Percentiles rank a stretch among this genome's conserved stretches.
phyloP scores from a whole-genome alignment of 2,888 invertebrate genomes.

The Brachyopa scutellaris region DNA sequence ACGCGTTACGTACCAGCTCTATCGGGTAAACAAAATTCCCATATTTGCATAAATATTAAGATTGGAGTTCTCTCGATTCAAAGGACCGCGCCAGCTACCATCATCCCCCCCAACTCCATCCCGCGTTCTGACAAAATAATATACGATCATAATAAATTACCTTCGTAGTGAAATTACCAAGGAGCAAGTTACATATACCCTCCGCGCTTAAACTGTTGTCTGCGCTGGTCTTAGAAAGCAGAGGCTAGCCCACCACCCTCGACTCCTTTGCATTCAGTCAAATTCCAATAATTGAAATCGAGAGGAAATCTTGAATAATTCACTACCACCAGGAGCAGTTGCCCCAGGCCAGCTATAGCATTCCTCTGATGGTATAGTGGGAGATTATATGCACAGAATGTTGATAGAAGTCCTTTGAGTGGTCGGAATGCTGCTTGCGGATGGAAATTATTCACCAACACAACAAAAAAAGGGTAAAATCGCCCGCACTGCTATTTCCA shows the following conservation, averaged over 20 bases:
- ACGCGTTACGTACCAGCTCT: background rate
- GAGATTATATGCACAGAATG: conserved; percentile 52
- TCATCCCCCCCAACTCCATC: background rate
- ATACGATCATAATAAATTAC: conserved; percentile 71
- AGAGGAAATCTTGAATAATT: conserved; percentile 72
- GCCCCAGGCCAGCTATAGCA: no score
- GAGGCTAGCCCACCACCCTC: background rate
- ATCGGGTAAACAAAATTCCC: conserved; percentile 66
- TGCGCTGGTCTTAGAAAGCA: conserved; percentile 25
- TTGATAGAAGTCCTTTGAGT: conserved; percentile 43
- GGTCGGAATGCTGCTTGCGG: conserved; percentile 1
- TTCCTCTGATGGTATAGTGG: background rate
- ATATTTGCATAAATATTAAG: conserved; percentile 73
- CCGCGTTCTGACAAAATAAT: conserved; percentile 45
- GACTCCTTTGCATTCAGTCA: conserved; percentile 40
- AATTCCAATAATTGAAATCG: conserved; percentile 72
- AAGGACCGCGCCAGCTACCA: background rate
- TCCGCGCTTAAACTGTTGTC: conserved; percentile 39
- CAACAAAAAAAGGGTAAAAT: conserved; percentile 58
- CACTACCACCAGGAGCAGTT: conserved; percentile 40
- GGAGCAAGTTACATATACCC: conserved; percentile 40
- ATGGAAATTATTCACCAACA: conserved; percentile 47
- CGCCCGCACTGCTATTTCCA: conserved; percentile 5
- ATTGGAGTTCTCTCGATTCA: conserved; percentile 52
- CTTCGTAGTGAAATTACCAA: conserved; percentile 55